phyloP scores from a whole-genome alignment of 2,888 invertebrate species.

The Phengaris arion region DNA sequence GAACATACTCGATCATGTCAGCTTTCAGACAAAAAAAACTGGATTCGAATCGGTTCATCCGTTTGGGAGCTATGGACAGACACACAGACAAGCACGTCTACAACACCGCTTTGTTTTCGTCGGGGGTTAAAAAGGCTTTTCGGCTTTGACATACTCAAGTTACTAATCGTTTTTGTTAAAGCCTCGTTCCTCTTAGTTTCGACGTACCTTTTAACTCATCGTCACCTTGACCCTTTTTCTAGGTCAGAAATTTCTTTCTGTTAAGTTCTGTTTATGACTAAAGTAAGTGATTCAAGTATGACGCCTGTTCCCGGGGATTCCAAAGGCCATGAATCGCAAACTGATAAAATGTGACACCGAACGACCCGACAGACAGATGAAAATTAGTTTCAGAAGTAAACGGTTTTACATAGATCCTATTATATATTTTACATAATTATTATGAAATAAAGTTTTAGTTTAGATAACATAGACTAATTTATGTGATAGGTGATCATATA shows the following conservation, averaged over 20 bases:
- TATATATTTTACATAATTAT: background rate
- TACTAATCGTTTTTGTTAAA: background rate
- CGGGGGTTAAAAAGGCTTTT: background rate
- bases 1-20: too few species aligned
- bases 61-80: too few species aligned
- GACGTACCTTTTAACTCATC: background rate
- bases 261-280: background rate
- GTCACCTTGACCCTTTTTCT: background rate
- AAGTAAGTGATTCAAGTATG: conserved; percentile 5
- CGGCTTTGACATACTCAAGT: background rate
- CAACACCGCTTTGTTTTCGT: too few species aligned
- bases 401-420: background rate
- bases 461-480: too few species aligned
- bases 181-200: background rate
- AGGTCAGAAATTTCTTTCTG: background rate
- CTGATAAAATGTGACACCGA: background rate
- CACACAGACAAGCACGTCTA: too few species aligned
- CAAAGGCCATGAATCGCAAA: background rate
- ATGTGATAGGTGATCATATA: background rate
- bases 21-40: too few species aligned
- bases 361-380: background rate
- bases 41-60: too few species aligned
- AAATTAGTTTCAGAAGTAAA: conserved; percentile 7
- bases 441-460: background rate
- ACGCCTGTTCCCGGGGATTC: background rate